Evolutionary conservation across 2,888 invertebrate species (phyloP), one percentile per base, ranked within the genome.

Genomic region (Alentia gelatinosa): DNA sequence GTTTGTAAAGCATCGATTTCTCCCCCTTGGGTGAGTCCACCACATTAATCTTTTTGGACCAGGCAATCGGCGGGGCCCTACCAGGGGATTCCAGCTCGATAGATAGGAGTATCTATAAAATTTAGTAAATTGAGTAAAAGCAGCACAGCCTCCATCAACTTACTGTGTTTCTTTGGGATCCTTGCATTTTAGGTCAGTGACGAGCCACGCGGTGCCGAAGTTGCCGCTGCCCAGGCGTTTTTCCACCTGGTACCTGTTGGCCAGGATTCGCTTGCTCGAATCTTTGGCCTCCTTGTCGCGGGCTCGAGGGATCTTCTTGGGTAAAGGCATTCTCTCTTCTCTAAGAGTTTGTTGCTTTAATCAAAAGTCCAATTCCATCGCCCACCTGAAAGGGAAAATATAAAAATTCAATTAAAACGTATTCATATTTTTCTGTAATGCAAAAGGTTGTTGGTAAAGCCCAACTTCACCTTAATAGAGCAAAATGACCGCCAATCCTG

Each of bases 181-280:
- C 90, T 94, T 95, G 91, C 94, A 94, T 90, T 93, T 92, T 12
- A 92, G 89, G 92, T 94, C 94, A 56, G 89, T 92, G 9, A 94
- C 94, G 0, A 96, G 92, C 93, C 94, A 96, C 3, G 95, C 96
- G 33, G 95, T 95, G 9, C 96, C 96, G 93, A 95, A 96, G 92
- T 96, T 96, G 33, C 96, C 96, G 92, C 95, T 95, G 1, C 96
- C 96, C 50, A 96, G 94, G 92, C 95, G 95, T 90, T 93, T 95
- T 12, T 95, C 94, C 42, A 95, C 93, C 90, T 94, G 94, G 93
- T 96, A 96, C 91, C 96, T 94, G 92, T 96, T 95, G 35, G 94
- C 95, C 84, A 96, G 91, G 35, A 95, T 93, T 74, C 90, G 15
- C 37, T 84, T 90, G n/a, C 50, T 19, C 5, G 40, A 84, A 35